Base-by-base conservation (phyloP, 2,797 vertebrate genomes). In the Lithobates pipiens region DNA sequence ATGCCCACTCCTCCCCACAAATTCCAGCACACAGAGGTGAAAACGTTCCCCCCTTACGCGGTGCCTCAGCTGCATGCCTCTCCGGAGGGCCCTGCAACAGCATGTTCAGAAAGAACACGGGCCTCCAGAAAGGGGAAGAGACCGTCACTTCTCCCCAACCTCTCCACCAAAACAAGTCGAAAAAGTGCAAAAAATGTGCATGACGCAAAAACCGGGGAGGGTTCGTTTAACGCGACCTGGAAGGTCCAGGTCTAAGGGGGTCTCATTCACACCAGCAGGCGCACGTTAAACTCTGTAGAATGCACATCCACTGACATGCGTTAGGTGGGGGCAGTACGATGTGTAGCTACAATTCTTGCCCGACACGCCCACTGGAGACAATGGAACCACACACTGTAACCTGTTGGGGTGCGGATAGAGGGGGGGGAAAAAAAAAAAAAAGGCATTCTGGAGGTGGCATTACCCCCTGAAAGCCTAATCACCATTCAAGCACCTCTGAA, bases 11-110 rank as follows among this genome's bases (percentile, higher is more conserved):
- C 65, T n/a, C 46, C 63, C 76, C 32, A 44, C 36, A 80, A 79
- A 87, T 69, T 83, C 80, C 81, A 83, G 34, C 80, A 75, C 75
- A 83, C 80, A 83, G 76, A 87, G 85, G 76, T 87, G 44, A 87
- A 78, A 39, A 39, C 39, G 32, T 69, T 68, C 76, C 61, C 84
- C 85, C 81, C 81, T 83, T 54, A 27, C 32, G 9, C 57, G 75
- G 85, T 83, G 85, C 85, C 85, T 86, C 80, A 78, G 69, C 80
- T 39, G 76, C 80, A 57, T 83, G 80, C 85, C 85, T 87, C 80
- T 78, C 74, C 34, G 44, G 81, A 75, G 76, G 85, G 81, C 57
- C 85, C 81, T 79, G 80, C 67, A 86, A 68, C 76, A 78, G 80
- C 85, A 83, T 87, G 85, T 87, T 79, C 15, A 50, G 74, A 36